Conservation (phyloP, 2,113 vertebrate species). For the Rhinoptilus africanus region DNA sequence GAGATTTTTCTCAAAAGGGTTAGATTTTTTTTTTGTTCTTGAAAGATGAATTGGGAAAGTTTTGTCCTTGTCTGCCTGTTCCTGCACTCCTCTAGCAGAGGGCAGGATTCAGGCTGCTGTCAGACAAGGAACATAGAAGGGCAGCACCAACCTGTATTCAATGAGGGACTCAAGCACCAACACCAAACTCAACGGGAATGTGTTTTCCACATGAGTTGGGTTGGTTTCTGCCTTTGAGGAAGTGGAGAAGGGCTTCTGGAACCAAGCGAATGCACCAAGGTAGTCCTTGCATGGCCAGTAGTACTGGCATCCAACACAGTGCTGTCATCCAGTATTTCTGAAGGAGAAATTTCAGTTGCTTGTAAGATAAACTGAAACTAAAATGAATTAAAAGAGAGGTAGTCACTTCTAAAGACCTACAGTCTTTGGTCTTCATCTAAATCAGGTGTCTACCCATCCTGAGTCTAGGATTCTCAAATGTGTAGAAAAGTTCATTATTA, state of each 20-base stretch:
- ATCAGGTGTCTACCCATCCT: not conserved
- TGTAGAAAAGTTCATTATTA: not conserved
- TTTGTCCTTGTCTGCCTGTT: not conserved
- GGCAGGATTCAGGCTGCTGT: not conserved
- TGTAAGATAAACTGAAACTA: not conserved
- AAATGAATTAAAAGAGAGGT: not conserved
- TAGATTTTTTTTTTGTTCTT: not conserved
- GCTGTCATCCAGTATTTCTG: not conserved
- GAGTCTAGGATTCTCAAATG: not conserved
- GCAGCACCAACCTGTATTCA: not conserved
- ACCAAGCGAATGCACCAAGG: not conserved
- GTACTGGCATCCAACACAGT: not conserved
- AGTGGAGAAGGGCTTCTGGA: not conserved
- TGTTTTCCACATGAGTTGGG: not conserved
- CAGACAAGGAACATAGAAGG: not conserved
- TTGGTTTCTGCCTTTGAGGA: not conserved
- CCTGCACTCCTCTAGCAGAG: not conserved
- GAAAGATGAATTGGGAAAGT: not conserved
- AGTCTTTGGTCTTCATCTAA: not conserved
- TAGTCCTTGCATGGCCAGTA: not conserved
- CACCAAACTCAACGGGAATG: not conserved
- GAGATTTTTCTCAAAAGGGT: not conserved
- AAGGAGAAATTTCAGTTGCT: not conserved
- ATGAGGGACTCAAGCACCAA: not conserved
- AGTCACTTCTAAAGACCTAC: not conserved